Base-by-base conservation (phyloP, 1,140 invertebrate species). In the Varroa destructor region DNA sequence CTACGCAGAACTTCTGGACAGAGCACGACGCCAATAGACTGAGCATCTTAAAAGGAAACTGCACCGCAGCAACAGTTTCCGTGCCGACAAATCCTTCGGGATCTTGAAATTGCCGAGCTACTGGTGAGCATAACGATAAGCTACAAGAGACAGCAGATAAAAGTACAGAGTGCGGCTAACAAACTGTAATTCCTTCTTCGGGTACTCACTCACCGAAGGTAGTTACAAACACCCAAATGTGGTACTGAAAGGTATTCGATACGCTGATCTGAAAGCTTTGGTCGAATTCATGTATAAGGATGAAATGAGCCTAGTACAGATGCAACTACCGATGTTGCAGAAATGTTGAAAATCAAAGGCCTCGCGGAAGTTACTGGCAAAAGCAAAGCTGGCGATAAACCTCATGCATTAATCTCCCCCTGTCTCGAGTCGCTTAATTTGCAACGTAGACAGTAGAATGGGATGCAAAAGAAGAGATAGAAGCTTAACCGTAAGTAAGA, bases 241-340 rank as follows among this genome's bases (percentile, higher is more conserved):
- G 75, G 90, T 92, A 80, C 82, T 93, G 75, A 90, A 91, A 83
- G 89, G 92, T 85, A 89, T 93, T 8, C 90, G 89, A 80, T 92
- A 89, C 81, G 86, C 88, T 81, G 89, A 93, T 82, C 80, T 93
- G 73, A 87, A 90, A 81, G 89, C 89, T 73, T 90, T 93, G 86
- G 88, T 93, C 84, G 89, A 91, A 79, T 93, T 93, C 77, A 93
- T 93, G 90, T 94, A 93, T 81, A 85, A 89, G 77, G 91, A 91
- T 71, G 90, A 93, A 84, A 90, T 93, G 51, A 92, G 92, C 81
- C 91, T 94, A 78, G 88, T 88, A 74, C 90, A 93, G 81, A 89
- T 92, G 80, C 89, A 93, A 81, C 82, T 94, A 76, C 87, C 88
- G 71, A 88, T 89, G 14, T 82, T 94, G 75, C 80, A 1, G 89